phyloP scores from a whole-genome alignment of 2,888 invertebrate species.

The Liodrosophila aerea region DNA sequence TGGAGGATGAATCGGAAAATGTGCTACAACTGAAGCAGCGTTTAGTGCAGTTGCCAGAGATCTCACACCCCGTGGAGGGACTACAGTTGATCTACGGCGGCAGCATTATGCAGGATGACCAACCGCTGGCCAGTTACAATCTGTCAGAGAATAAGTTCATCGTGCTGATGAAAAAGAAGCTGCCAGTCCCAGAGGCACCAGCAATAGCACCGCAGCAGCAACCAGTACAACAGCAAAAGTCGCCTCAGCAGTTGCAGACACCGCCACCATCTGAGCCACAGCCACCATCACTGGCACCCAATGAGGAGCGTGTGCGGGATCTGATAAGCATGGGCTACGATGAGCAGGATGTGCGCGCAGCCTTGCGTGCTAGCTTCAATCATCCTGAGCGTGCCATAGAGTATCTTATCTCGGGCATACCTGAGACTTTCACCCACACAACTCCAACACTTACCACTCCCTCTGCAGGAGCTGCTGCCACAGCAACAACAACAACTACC shows the following conservation, averaged over 20 bases:
- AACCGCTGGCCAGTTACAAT: slow-evolving; percentile 91
- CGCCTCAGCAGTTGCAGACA: neutral
- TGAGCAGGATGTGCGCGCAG: slow-evolving; percentile 90
- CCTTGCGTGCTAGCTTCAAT: slow-evolving; percentile 96
- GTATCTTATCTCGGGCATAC: slow-evolving; percentile 95
- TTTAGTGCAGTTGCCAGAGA: slow-evolving; percentile 55
- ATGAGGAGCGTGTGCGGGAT: slow-evolving; percentile 62
- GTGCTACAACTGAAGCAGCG: slow-evolving; percentile 92
- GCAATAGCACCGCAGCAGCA: neutral
- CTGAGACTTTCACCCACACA: slow-evolving; percentile 72
- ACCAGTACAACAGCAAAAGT: neutral
- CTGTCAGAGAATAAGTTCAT: slow-evolving; percentile 98
- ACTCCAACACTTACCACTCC: neutral
- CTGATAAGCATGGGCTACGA: slow-evolving; percentile 92
- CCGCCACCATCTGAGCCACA: neutral
- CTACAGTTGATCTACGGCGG: slow-evolving; percentile 97
- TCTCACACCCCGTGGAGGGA: slow-evolving; percentile 88
- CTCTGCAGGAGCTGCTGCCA: slow-evolving; percentile 7
- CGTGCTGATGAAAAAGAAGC: slow-evolving; percentile 92
- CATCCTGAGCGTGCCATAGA: slow-evolving; percentile 99
- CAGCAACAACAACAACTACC: no score
- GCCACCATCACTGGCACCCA: slow-evolving; percentile 39
- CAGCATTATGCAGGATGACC: slow-evolving; percentile 94
- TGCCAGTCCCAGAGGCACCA: no score
- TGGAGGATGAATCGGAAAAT: slow-evolving; percentile 89